Evolutionary conservation across 2,888 invertebrate genomes (phyloP).

Genomic region (Agrilus mali): DNA sequence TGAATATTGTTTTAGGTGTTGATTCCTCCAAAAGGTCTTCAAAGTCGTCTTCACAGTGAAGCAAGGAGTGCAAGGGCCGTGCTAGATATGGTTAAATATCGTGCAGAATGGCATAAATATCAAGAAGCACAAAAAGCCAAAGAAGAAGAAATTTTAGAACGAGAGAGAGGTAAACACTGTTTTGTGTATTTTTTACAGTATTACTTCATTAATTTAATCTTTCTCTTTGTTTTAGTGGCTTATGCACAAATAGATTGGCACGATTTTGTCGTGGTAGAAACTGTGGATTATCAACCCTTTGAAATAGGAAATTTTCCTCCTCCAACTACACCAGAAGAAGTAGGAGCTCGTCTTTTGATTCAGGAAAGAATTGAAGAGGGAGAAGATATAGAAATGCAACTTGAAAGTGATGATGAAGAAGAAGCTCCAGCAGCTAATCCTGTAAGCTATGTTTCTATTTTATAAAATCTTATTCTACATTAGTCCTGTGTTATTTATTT

Average conservation of each 20-base stretch:
- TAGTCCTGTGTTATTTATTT: neutral
- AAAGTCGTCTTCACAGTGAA: constrained; percentile 67
- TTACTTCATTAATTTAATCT: neutral
- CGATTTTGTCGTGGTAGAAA: constrained; percentile 99
- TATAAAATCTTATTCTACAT: neutral
- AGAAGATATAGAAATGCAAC: constrained; percentile 82
- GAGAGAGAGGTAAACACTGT: constrained; percentile 59
- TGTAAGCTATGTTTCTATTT: neutral
- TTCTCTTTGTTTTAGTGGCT: constrained; percentile 43
- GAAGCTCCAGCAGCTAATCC: constrained; percentile 17
- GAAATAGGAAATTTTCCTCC: constrained; percentile 95
- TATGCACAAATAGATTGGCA: constrained; percentile 99
- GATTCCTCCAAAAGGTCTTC: constrained; percentile 87
- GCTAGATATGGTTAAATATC: constrained; percentile 81
- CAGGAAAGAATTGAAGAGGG: constrained; percentile 71
- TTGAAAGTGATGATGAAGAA: constrained; percentile 67
- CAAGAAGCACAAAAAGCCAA: constrained; percentile 85
- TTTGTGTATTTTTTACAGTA: neutral
- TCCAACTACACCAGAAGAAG: constrained; percentile 93
- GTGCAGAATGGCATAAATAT: constrained; percentile 94
- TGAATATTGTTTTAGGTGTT: constrained; percentile 43
- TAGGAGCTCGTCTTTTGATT: constrained; percentile 86
- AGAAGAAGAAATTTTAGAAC: constrained; percentile 91
- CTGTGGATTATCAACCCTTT: constrained; percentile 95
- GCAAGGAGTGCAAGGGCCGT: constrained; percentile 52